phyloP scores from a whole-genome alignment of 2,113 vertebrate species.

The Lepisosteus osseus region DNA sequence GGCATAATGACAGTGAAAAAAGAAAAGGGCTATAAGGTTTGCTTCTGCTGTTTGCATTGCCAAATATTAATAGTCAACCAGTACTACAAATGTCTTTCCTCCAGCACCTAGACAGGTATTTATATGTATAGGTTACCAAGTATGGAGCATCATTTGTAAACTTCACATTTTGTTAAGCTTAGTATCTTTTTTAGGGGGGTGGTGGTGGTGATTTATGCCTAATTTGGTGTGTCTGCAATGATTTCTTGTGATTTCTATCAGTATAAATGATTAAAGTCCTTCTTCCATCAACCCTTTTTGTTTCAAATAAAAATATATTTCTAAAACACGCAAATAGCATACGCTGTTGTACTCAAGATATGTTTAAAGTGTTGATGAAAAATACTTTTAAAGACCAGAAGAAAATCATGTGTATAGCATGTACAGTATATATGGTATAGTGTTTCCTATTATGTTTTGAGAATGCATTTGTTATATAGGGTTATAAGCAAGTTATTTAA shows the following conservation, averaged over 20 bases:
- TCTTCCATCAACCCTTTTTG: no score
- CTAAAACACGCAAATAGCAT: no score
- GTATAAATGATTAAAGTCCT: slow-evolving; percentile 34
- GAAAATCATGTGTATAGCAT: no score
- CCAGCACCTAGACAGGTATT: slow-evolving; percentile 45
- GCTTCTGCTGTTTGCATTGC: not conserved
- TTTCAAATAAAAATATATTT: no score
- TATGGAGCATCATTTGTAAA: slow-evolving; percentile 48
- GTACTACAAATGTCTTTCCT: slow-evolving; percentile 7
- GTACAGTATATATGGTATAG: no score
- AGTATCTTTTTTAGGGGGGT: slow-evolving; percentile 25
- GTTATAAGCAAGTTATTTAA: no score
- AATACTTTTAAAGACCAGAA: no score
- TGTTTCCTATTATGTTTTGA: no score
- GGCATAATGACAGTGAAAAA: slow-evolving; percentile 16
- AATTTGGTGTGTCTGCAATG: slow-evolving; percentile 35
- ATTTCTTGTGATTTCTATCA: slow-evolving; percentile 52
- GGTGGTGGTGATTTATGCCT: slow-evolving; percentile 52
- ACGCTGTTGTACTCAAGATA: no score
- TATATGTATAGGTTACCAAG: slow-evolving; percentile 38
- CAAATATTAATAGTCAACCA: slow-evolving; percentile 24
- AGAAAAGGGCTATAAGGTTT: slow-evolving; percentile 9
- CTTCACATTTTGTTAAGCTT: slow-evolving; percentile 40
- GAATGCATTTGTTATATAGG: no score
- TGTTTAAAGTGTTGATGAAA: no score